These are phyloP conservation scores for Pica pica DNA, from an alignment of 2,113 vertebrate species.

Conservation along the genomic window DNA sequence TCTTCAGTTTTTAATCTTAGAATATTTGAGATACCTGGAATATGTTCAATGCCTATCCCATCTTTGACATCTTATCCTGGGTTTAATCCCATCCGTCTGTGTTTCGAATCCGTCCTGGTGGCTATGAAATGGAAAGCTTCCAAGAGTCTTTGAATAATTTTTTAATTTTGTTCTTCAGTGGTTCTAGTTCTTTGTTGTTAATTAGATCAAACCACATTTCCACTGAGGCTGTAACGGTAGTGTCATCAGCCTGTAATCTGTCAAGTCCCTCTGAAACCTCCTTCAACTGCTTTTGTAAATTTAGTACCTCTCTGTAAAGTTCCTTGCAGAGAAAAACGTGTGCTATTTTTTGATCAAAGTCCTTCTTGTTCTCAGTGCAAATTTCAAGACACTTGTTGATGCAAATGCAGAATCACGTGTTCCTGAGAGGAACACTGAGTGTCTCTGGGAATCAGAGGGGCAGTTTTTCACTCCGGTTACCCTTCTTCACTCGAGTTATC, in stretches of 20 bases:
- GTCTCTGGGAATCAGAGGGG: not conserved
- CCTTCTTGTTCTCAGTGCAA: conserved; percentile 27
- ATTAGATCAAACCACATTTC: conserved; percentile 63
- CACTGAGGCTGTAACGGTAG: conserved; percentile 25
- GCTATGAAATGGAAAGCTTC: conserved; percentile 42
- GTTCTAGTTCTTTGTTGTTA: conserved; percentile 55
- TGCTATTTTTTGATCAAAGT: conserved; percentile 54
- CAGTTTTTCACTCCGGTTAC: not conserved
- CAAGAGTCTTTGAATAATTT: conserved; percentile 41
- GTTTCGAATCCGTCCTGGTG: not conserved
- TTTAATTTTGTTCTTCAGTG: conserved; percentile 57
- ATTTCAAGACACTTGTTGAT: conserved; percentile 48
- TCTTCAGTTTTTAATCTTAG: not conserved
- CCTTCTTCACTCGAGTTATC: not conserved
- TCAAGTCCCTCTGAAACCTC: conserved; percentile 53
- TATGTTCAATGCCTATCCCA: not conserved
- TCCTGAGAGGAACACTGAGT: not conserved
- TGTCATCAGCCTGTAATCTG: conserved; percentile 62
- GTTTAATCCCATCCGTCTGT: not conserved
- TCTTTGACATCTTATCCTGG: not conserved
- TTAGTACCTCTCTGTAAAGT: conserved; percentile 50
- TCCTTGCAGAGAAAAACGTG: conserved; percentile 38
- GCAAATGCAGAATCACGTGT: not conserved
- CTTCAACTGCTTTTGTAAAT: conserved; percentile 53
- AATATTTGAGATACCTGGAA: not conserved